phyloP scores from a whole-genome alignment of 2,113 vertebrate species.

The Tor tambroides region DNA sequence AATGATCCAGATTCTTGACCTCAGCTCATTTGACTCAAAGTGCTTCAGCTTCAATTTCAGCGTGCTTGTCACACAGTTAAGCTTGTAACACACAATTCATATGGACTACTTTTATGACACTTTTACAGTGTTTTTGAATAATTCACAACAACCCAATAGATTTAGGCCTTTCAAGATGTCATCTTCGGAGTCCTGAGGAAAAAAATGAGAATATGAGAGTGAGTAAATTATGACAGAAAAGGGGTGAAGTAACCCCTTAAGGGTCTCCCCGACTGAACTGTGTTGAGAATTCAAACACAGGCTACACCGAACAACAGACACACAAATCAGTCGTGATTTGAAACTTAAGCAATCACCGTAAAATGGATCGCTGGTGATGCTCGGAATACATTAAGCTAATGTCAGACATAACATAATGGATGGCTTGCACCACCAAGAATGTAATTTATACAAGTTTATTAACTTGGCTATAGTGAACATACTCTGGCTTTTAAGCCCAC shows the following conservation, averaged over 20 bases:
- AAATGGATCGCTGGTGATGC: slow-evolving; percentile 37
- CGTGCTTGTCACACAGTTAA: background rate
- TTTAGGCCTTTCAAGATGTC: background rate
- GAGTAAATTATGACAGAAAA: slow-evolving; percentile 1
- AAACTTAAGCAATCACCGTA: slow-evolving; percentile 35
- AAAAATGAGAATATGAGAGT: background rate
- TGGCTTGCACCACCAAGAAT: slow-evolving; percentile 39
- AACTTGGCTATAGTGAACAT: slow-evolving; percentile 33
- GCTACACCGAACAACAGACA: slow-evolving; percentile 18
- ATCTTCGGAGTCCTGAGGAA: background rate
- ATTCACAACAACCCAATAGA: background rate
- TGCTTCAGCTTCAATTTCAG: background rate
- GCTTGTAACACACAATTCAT: background rate
- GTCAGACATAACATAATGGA: slow-evolving; percentile 40
- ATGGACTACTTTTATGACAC: background rate
- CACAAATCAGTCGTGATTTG: slow-evolving; percentile 32
- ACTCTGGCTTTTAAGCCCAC: slow-evolving; percentile 30
- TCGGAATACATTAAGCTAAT: slow-evolving; percentile 46
- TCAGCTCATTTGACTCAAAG: background rate
- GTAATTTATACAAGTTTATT: slow-evolving; percentile 46
- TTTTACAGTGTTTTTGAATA: background rate
- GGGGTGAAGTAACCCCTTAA: background rate
- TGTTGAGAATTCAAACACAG: slow-evolving; percentile 1
- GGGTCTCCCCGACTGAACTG: background rate
- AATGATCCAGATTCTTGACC: background rate